phyloP scores from a whole-genome alignment of 2,888 invertebrate genomes.

The Mesorhabditis sp. region DNA sequence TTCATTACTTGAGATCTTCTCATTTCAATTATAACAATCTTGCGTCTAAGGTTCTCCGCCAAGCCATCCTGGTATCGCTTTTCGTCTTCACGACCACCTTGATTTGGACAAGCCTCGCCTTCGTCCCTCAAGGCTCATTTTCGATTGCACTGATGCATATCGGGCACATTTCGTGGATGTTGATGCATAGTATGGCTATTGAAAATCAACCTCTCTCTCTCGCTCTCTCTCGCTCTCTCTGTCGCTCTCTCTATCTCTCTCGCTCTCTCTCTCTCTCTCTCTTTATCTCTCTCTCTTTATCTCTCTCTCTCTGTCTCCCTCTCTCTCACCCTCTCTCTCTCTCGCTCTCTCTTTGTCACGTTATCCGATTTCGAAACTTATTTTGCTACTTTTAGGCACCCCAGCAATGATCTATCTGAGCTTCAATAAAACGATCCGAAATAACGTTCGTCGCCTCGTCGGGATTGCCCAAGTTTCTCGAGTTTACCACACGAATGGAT shows the following conservation, averaged over 20 bases:
- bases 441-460: neutral
- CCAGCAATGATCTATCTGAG: neutral
- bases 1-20: neutral
- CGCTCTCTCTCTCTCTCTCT: no score
- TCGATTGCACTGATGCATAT: conserved; percentile 1
- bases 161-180: conserved; percentile 1
- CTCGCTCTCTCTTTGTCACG: no score
- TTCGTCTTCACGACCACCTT: conserved; percentile 1
- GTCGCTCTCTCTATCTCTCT: no score
- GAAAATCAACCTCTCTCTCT: no score
- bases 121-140: neutral
- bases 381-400: neutral
- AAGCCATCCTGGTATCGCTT: neutral
- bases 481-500: neutral
- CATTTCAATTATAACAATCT: neutral
- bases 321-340: no score
- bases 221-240: no score
- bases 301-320: no score
- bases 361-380: no score
- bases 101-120: neutral
- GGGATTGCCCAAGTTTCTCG: neutral
- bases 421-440: conserved; percentile 1
- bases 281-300: no score
- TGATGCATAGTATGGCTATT: neutral
- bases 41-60: neutral